These are phyloP conservation scores for Pollachius pollachius DNA, from an alignment of 2,113 vertebrate genomes.

Conservation along the genomic window DNA sequence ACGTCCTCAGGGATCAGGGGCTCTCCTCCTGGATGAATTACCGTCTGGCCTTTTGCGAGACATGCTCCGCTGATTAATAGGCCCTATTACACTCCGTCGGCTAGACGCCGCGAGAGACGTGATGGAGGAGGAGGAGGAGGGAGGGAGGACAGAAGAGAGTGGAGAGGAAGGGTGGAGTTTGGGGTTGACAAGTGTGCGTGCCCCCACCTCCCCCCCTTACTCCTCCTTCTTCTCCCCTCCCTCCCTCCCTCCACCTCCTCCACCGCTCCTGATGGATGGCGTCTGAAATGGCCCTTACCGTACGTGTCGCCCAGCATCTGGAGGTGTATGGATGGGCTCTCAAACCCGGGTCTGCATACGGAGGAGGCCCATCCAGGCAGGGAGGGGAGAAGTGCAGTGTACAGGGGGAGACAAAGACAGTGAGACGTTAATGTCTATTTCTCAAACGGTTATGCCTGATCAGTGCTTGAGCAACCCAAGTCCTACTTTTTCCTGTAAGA, in stretches of 20 bases:
- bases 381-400: neutral
- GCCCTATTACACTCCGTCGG: conserved; percentile 65
- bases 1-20: conserved; percentile 27
- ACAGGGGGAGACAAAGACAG: neutral
- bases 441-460: too few species aligned
- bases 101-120: conserved; percentile 38
- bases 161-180: conserved; percentile 22
- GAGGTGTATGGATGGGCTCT: conserved; percentile 48
- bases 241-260: too few species aligned
- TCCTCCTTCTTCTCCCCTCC: too few species aligned
- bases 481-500: too few species aligned
- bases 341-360: neutral
- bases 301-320: conserved; percentile 60
- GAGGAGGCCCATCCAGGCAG: too few species aligned
- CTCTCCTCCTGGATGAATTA: conserved; percentile 35
- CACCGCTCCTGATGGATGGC: conserved; percentile 58
- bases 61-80: conserved; percentile 62
- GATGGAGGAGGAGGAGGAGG: conserved; percentile 1
- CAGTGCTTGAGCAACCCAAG: too few species aligned
- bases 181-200: too few species aligned
- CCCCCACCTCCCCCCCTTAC: conserved; percentile 24
- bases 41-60: conserved; percentile 39
- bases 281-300: conserved; percentile 64
- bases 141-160: conserved; percentile 13
- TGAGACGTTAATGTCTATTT: neutral